A percentile compares a stretch with the other conserved stretches of the same genome.
These are phyloP conservation scores for Pseudomyrmex sp. DNA, from an alignment of 1,140 invertebrate genomes.

Conservation along the genomic window DNA sequence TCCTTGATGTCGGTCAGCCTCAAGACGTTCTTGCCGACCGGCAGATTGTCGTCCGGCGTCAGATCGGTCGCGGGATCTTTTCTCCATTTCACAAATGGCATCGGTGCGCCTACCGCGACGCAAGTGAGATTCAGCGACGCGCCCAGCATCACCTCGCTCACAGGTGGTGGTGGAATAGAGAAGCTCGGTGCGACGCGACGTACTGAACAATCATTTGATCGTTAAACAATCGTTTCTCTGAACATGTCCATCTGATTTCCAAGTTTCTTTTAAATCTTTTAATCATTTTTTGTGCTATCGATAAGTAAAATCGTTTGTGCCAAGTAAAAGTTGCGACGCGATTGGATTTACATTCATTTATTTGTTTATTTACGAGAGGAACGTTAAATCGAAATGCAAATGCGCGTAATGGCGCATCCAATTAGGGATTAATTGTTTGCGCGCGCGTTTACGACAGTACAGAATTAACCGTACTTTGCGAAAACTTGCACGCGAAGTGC, in stretches of 20 bases:
- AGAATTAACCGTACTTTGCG: slow-evolving; percentile 8
- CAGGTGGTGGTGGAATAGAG: slow-evolving; percentile 93
- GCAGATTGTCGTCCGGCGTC: slow-evolving; percentile 94
- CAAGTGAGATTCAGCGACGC: slow-evolving; percentile 97
- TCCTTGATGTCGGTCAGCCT: slow-evolving; percentile 94
- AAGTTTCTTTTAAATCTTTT: not conserved
- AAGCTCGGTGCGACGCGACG: slow-evolving; percentile 97
- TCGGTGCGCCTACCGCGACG: slow-evolving; percentile 98
- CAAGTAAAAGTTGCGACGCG: not conserved
- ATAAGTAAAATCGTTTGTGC: slow-evolving; percentile 1
- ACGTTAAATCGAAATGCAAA: slow-evolving; percentile 49
- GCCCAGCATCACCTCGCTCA: slow-evolving; percentile 95
- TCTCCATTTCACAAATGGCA: slow-evolving; percentile 98
- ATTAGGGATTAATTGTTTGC: slow-evolving; percentile 36
- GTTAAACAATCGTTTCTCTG: not conserved
- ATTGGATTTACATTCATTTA: not conserved
- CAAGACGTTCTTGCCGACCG: slow-evolving; percentile 94
- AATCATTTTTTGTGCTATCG: not conserved
- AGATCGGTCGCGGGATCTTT: slow-evolving; percentile 92
- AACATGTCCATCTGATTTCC: not conserved
- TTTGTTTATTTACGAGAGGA: slow-evolving; percentile 32
- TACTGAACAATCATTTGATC: slow-evolving; percentile 87
- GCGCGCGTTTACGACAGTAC: slow-evolving; percentile 6
- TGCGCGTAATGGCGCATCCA: slow-evolving; percentile 3
- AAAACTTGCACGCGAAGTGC: slow-evolving; percentile 11